Evolutionary conservation across 64 coral and sea anemone genomes (phyloP), one percentile per base, ranked within the genome.

Genomic region (Trachythela sp.): DNA sequence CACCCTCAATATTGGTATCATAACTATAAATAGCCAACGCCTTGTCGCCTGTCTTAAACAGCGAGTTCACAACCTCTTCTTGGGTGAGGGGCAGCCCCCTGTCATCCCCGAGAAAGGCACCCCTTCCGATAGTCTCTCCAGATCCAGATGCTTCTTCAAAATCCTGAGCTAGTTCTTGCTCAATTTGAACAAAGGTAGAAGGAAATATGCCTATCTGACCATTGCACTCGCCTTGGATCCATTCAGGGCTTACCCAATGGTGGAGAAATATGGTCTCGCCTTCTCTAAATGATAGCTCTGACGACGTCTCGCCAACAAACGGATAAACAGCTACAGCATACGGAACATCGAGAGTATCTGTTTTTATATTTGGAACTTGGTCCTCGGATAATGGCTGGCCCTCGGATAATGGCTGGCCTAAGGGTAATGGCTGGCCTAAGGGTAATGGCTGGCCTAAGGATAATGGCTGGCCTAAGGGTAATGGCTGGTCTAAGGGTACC

Each of bases 221-320:
- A 88, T 93, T 54, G 1, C 92, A 56, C 50, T 99, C 96, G 4
- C 96, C 96, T 87, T 94, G 91, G 83, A 99, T 92, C 96, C 96
- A 99, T 15, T 99, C 88, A 20, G 96, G 92, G 29, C 94, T 85
- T 33, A 86, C 58, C 80, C 96, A 89, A 48, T 89, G 91, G 31
- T 87, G 91, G 45, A 99, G 87, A 37, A 91, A 95, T 18, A 99
- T 93, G 1, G 86, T 15, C 26, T 99, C 96, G 39, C 96, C 96
- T 76, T 94, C 96, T 56, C 90, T 90, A 50, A 99, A 99, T 60
- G 96, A 95, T 0, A 99, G 87, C 32, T 99, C 96, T 0, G 91
- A 91, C 37, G 48, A 89, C 48, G 88, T 99, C 86, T 99, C 96
- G 17, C 93, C 96, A 77, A 99, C 96, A 93, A 99, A 99, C 4